Evolutionary conservation across 2,113 vertebrate species (phyloP), one percentile per base, ranked within the genome.

Genomic region (Macrotus californicus): DNA sequence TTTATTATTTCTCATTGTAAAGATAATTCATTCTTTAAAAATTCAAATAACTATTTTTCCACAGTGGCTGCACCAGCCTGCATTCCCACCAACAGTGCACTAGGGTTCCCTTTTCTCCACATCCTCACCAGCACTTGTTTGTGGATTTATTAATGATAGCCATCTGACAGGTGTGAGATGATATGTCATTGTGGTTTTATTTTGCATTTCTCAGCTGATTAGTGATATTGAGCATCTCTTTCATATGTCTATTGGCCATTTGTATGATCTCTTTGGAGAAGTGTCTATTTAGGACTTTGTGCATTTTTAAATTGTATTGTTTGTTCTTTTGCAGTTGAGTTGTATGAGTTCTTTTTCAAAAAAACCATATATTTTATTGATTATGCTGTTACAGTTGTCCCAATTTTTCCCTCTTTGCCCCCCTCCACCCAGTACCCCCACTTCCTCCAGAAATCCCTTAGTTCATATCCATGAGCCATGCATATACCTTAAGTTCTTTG

Each of bases 11-110:
- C 67, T 73, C 18, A 80, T 69, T 90, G 61, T 73, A 72, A 91
- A 94, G 54, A 48, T n/a, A 85, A 77, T 81, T 77, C 7, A 81
- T 67, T 91, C 21, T 59, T 89, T 54, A 94, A 90, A 86, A 95
- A 67, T 59, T 85, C 18, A 85, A 90, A 70, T 75, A 70, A 96
- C 3, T 75, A 69, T 48, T 48, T 48, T 70, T 48, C 43, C 43
- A 48, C 43, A 48, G 41, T 76, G 43, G 43, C 16, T 31, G 16
- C 29, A 48, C 29, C 8, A 76, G 46, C 34, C 73, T 76, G 43
- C 5, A 2, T 31, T 76, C 16, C 73, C 43, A 76, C 16, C 16
- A 19, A 34, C 16, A 76, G 16, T 19, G 15, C 43, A 76, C 16
- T 0, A 19, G 43, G 8, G 26, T 75, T 75, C 43, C 72, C 72